Conservation (phyloP, 2,888 invertebrate genomes). For the Eutolmus rufibarbis region DNA sequence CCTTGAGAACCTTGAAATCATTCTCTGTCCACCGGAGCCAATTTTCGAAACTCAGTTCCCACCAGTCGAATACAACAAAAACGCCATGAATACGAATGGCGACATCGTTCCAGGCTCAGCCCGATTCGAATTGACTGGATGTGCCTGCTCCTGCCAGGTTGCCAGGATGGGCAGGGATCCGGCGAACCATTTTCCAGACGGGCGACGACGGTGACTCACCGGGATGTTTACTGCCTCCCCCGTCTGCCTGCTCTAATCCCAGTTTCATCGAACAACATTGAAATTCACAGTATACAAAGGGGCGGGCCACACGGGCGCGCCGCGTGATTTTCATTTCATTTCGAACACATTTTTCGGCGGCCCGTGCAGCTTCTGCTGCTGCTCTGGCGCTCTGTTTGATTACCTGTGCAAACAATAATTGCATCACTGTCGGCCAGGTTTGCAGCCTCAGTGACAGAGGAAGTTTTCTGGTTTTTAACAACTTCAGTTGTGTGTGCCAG, state of each 20-base stretch:
- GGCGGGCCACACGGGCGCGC: neutral
- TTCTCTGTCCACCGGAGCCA: neutral
- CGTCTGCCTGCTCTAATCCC: neutral
- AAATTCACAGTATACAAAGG: neutral
- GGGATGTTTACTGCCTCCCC: neutral
- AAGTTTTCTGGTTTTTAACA: neutral
- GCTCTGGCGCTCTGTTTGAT: neutral
- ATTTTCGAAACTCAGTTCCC: neutral
- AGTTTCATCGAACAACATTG: neutral
- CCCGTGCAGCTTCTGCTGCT: neutral
- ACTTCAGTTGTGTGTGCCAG: neutral
- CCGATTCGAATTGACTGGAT: conserved; percentile 4
- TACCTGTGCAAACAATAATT: conserved; percentile 19
- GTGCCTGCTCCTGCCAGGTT: neutral
- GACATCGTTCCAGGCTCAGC: neutral
- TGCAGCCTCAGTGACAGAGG: neutral
- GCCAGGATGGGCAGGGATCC: neutral
- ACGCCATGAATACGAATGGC: conserved; percentile 3
- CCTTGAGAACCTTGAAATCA: neutral
- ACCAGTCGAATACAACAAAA: neutral
- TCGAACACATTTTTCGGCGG: neutral
- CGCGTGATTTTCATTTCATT: neutral
- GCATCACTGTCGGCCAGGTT: conserved; percentile 1
- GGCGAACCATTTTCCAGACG: neutral
- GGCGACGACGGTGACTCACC: neutral